Percentiles rank a stretch among this genome's conserved stretches.
Evolutionary conservation across 2,797 vertebrate genomes (phyloP).

Genomic region (Remorina albescens): DNA sequence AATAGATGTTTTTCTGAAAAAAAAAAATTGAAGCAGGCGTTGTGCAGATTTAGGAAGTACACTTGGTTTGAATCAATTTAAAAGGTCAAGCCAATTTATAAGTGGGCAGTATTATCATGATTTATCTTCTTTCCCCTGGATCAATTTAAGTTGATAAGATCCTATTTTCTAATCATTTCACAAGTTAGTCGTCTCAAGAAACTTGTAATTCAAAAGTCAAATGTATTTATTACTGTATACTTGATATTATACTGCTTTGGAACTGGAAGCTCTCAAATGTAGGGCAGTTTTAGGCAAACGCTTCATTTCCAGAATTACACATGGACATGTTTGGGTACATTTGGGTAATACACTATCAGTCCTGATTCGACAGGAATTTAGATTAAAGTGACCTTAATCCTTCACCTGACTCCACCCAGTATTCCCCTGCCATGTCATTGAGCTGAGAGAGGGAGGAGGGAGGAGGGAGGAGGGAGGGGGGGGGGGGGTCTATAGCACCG

Average conservation of each 20-base stretch:
- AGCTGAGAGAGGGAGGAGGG: neutral
- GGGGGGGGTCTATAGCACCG: slow-evolving; percentile 18
- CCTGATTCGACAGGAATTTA: slow-evolving; percentile 70
- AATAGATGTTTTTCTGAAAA: neutral
- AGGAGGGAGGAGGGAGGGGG: neutral
- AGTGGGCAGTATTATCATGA: neutral
- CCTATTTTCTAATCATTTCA: neutral
- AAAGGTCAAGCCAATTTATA: slow-evolving; percentile 25
- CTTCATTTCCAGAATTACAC: slow-evolving; percentile 14
- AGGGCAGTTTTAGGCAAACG: slow-evolving; percentile 29
- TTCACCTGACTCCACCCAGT: slow-evolving; percentile 61
- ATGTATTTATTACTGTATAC: neutral
- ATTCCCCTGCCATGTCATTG: slow-evolving; percentile 7
- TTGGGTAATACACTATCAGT: slow-evolving; percentile 54
- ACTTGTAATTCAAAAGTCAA: neutral
- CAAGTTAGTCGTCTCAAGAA: neutral
- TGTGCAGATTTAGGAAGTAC: neutral
- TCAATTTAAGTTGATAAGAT: neutral
- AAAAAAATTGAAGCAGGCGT: neutral
- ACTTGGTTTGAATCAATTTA: slow-evolving; percentile 13
- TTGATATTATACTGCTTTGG: neutral
- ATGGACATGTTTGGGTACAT: slow-evolving; percentile 46
- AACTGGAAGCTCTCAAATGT: slow-evolving; percentile 23
- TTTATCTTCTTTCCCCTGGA: slow-evolving; percentile 20
- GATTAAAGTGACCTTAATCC: slow-evolving; percentile 78